These are phyloP conservation scores for Epinephelus awoara DNA, from an alignment of 2,797 vertebrate genomes.

Conservation along the genomic window DNA sequence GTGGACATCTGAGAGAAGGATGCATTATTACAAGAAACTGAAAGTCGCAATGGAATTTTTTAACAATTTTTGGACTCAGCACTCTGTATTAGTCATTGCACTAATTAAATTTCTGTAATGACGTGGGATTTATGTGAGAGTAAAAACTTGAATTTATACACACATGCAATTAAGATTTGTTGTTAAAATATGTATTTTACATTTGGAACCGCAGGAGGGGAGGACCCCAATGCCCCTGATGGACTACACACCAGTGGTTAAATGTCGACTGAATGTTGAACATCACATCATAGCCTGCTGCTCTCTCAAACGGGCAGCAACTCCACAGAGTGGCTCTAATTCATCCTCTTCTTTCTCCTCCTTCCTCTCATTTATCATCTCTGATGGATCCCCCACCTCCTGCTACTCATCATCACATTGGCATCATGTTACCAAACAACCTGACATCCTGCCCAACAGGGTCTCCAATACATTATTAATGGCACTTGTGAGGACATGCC, in stretches of 20 bases:
- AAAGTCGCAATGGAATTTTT: neutral
- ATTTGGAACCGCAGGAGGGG: too few relatives aligned
- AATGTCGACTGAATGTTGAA: constrained; percentile 6
- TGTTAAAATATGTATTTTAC: too few relatives aligned
- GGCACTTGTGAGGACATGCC: neutral
- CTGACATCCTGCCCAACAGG: constrained; percentile 26
- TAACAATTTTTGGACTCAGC: neutral
- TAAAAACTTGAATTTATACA: too few relatives aligned
- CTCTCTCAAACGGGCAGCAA: neutral
- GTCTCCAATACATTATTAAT: constrained; percentile 14
- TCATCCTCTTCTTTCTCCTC: neutral
- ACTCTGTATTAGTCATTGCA: too few relatives aligned
- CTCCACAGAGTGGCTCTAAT: neutral
- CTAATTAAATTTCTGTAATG: too few relatives aligned
- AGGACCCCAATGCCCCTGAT: too few relatives aligned
- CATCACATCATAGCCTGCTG: neutral
- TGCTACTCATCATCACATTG: constrained; percentile 33
- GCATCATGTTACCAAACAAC: constrained; percentile 35
- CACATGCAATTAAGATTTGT: too few relatives aligned
- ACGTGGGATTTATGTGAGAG: too few relatives aligned
- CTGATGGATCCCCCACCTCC: constrained; percentile 13
- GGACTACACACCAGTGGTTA: constrained; percentile 14
- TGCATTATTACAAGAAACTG: neutral
- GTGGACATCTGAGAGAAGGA: neutral
- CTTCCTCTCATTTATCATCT: constrained; percentile 38